Conservation (phyloP, 1,140 invertebrate species). For the Ceratina japonica region DNA sequence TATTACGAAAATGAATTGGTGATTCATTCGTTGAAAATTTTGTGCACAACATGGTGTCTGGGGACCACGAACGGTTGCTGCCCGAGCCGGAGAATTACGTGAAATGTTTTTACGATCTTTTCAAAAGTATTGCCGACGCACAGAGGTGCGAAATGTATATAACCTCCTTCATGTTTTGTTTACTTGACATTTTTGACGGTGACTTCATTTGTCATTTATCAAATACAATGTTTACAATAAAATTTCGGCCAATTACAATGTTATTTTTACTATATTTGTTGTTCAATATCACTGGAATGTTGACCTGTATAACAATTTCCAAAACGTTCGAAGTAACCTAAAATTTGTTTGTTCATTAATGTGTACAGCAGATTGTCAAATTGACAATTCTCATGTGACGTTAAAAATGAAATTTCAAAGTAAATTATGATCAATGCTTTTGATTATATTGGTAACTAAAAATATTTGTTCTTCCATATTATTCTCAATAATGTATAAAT, state of each 20-base stretch:
- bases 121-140: slow-evolving; percentile 80
- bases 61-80: slow-evolving; percentile 78
- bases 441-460: neutral
- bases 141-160: slow-evolving; percentile 79
- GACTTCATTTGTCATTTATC: slow-evolving; percentile 43
- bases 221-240: slow-evolving; percentile 19
- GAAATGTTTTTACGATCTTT: slow-evolving; percentile 82
- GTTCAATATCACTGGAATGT: neutral
- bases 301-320: slow-evolving; percentile 15
- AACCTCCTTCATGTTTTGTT: slow-evolving; percentile 72
- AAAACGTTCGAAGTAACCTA: slow-evolving; percentile 42
- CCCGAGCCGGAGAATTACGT: slow-evolving; percentile 81
- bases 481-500: neutral
- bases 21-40: slow-evolving; percentile 65
- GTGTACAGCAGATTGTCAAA: slow-evolving; percentile 14
- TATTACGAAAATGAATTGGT: slow-evolving; percentile 76
- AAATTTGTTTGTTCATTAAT: slow-evolving; percentile 45
- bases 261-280: slow-evolving; percentile 1
- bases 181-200: slow-evolving; percentile 60
- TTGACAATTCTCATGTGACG: slow-evolving; percentile 34
- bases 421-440: neutral
- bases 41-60: slow-evolving; percentile 72
- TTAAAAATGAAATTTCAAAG: neutral
- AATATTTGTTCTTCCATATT: neutral
- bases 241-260: neutral